Evolutionary conservation across 2,797 vertebrate genomes (phyloP), one percentile per base, ranked within the genome.

Genomic region (Pempheris klunzingeri): DNA sequence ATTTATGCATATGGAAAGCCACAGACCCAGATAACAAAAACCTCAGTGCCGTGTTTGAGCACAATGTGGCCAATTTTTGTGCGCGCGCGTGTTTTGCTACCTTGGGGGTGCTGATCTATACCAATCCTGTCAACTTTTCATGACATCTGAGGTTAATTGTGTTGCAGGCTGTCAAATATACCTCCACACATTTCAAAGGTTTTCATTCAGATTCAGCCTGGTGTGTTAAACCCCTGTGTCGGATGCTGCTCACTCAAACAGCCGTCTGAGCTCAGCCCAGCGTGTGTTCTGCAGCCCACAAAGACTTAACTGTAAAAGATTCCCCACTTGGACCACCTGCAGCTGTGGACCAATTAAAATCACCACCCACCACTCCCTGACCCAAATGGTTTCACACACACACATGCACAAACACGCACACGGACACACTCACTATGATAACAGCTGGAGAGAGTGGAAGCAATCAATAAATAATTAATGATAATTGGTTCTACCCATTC

Each of bases 401-500:
- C 43, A 52, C n/a, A 59, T 67, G 72, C 46, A 52, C 61, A 22
- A 55, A 41, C 28, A 60, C n/a, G 60, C 67, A 77, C 32, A 54
- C 66, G 24, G 47, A 41, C 47, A 28, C 71, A 60, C 30, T 3
- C 39, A 76, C 78, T 73, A 62, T 61, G 61, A 58, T 71, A 86
- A 80, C 87, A 92, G 89, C 85, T 88, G 85, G 88, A 69, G 82
- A 80, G 60, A 90, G 82, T 69, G 69, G 83, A 90, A 84, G 80
- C 70, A 61, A 87, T 89, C 74, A 77, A 88, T 93, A 69, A 86
- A 89, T 90, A 86, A 89, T 87, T 76, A 34, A 88, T 87, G 63
- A 80, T 93, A 88, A 93, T 91, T 89, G 77, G 68, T 82, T 84
- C 46, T 41, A 84, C 11, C 58, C 65, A 86, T 95, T 84, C 90